A percentile compares a stretch with the other conserved stretches of the same genome.
Conservation (phyloP, 2,797 vertebrate species). For the Myotis vivesi region DNA sequence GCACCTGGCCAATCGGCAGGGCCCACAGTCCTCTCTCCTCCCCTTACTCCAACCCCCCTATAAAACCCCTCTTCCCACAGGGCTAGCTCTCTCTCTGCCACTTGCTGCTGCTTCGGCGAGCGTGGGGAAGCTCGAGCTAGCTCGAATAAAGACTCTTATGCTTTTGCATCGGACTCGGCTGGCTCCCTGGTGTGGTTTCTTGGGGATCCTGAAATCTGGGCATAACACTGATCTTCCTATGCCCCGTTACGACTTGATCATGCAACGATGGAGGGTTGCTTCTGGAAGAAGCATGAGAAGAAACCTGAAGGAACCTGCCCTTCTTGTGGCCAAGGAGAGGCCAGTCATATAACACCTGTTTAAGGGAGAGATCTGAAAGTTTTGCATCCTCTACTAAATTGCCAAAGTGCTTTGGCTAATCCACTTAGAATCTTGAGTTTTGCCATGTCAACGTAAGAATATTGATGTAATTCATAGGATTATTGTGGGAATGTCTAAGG, state of each 20-base stretch:
- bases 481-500: neutral
- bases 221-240: neutral
- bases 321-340: fast-evolving
- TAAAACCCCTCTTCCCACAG: too few relatives aligned
- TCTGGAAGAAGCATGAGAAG: fast-evolving
- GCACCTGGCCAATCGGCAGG: too few relatives aligned
- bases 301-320: neutral
- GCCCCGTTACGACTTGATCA: neutral
- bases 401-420: neutral
- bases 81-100: too few relatives aligned
- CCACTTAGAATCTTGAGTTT: neutral
- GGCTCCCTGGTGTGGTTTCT: too few relatives aligned
- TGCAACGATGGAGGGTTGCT: neutral
- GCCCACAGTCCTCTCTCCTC: too few relatives aligned
- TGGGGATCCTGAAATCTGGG: too few relatives aligned
- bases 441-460: neutral
- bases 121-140: too few relatives aligned
- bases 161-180: too few relatives aligned
- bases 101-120: too few relatives aligned
- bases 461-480: too few relatives aligned
- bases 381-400: neutral
- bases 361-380: neutral
- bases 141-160: too few relatives aligned
- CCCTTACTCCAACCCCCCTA: too few relatives aligned
- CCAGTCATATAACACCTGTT: fast-evolving